Percentiles rank a stretch among this genome's conserved stretches.
Conservation (phyloP, 1,140 invertebrate genomes). For the Calliphora vicina region DNA sequence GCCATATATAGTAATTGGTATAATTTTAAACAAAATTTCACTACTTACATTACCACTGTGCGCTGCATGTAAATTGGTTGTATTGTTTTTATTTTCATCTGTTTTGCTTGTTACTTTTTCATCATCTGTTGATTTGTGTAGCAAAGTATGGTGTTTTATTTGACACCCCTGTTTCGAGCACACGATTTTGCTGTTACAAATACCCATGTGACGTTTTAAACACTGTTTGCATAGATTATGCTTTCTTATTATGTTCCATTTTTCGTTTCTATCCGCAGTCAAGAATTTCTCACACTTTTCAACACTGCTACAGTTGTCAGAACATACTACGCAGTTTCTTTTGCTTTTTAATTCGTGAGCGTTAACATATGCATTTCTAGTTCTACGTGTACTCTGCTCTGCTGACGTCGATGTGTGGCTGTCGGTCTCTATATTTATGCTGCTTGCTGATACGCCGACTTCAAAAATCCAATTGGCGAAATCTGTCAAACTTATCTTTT, state of each 20-base stretch:
- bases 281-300: neutral
- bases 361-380: neutral
- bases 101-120: neutral
- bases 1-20: neutral
- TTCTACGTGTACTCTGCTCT: neutral
- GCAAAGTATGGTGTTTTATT: neutral
- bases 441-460: neutral
- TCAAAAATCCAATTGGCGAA: neutral
- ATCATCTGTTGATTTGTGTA: neutral
- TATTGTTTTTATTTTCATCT: neutral
- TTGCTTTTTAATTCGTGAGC: neutral
- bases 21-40: conserved; percentile 4
- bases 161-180: neutral
- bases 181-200: neutral
- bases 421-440: neutral
- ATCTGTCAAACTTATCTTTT: neutral
- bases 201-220: neutral
- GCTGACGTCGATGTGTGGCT: neutral
- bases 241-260: neutral
- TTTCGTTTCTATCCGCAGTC: neutral
- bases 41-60: neutral
- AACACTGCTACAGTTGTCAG: neutral
- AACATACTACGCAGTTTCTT: neutral
- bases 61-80: neutral
- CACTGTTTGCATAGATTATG: neutral